Evolutionary conservation across 2,113 vertebrate genomes (phyloP), one percentile per base, ranked within the genome.

Genomic region (Paraplagusia blochii): DNA sequence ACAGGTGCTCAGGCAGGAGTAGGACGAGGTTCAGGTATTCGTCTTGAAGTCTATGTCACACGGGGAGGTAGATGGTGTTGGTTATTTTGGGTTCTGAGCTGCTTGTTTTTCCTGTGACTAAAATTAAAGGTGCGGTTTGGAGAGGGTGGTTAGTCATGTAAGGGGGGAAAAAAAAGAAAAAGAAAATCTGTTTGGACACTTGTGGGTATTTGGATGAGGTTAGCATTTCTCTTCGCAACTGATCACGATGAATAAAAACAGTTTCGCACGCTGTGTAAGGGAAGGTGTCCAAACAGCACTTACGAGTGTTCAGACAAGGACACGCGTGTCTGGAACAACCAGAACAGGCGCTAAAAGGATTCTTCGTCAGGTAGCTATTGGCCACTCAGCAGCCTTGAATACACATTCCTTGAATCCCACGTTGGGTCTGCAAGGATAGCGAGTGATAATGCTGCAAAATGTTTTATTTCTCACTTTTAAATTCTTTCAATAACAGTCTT

Each of bases 301-400:
- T 34, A 42, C 45, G 19, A 42, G 52, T 61, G 67, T 54, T 70
- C 46, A 51, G 53, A 66, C 18, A 44, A 60, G 47, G 22, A 69
- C 56, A 36, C 61, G 11, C 14, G 63, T 29, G 44, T 57, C 44
- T 38, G 55, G 51, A 44, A 58, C 72, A 56, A 44, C 57, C 68
- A 45, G 53, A 44, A 60, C 68, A 45, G 46, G 42, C 62, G 43
- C 74, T 71, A 44, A 79, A 14, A 63, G 58, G 49, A 51, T 58
- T 40, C 50, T 75, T 82, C 40, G 47, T 79, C 77, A 63, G 59
- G 62, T 72, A 76, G 74, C 70, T 77, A 58, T 70, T 45, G 69
- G 72, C 70, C 72, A 76, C 70, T 61, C 39, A 62, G 39, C 19
- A 18, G 34, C 11, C 57, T 48, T 18, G 15, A 38, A 57, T 59